Conservation (phyloP, 2,888 invertebrate genomes). For the Xanthia icteritia region DNA sequence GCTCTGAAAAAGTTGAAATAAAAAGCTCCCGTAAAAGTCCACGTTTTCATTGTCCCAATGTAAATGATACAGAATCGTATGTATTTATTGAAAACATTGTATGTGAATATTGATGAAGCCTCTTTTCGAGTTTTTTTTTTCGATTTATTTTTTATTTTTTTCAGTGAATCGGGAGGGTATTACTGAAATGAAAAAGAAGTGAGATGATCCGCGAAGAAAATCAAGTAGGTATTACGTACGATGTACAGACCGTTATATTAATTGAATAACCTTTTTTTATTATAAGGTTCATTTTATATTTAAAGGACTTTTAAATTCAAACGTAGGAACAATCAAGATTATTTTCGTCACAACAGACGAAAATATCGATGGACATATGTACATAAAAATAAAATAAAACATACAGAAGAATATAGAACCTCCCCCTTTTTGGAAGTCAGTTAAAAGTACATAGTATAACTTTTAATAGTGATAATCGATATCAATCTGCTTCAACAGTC, state of each 20-base stretch:
- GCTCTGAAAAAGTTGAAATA: slow-evolving; percentile 67
- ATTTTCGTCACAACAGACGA: background rate
- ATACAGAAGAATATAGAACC: too few species aligned
- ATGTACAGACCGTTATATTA: background rate
- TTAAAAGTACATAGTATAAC: background rate
- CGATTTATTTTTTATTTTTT: background rate
- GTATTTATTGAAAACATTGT: slow-evolving; percentile 59
- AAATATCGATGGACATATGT: too few species aligned
- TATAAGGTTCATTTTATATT: background rate
- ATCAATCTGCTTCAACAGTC: too few species aligned
- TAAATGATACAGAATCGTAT: slow-evolving; percentile 56
- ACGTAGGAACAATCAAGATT: background rate
- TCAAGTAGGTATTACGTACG: background rate
- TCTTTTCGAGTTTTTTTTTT: slow-evolving; percentile 12
- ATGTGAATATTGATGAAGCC: slow-evolving; percentile 41
- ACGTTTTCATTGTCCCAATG: slow-evolving; percentile 60
- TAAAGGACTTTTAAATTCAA: background rate
- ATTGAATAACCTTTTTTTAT: background rate
- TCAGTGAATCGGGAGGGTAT: background rate
- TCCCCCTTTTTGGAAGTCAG: too few species aligned
- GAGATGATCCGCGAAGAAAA: background rate
- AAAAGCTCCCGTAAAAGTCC: slow-evolving; percentile 63
- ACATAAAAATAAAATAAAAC: too few species aligned
- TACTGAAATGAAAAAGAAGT: slow-evolving; percentile 20
- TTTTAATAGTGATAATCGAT: background rate